Evolutionary conservation across 2,888 invertebrate genomes (phyloP), one percentile per base, ranked within the genome.

Genomic region (Helobdella robusta): DNA sequence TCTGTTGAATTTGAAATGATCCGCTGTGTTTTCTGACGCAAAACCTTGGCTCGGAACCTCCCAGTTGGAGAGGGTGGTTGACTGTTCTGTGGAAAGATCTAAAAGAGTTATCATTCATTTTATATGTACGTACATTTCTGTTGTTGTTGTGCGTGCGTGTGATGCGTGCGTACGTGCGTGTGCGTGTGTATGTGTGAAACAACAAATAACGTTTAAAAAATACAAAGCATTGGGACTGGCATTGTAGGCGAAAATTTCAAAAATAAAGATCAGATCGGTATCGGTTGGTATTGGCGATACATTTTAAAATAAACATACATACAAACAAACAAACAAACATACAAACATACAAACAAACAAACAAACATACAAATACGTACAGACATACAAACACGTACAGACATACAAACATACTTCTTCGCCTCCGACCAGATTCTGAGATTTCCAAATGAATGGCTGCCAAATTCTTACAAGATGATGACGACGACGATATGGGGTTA

Each of bases 21-120:
- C 56, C 32, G 30, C 32, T 6, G 28, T 30, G 6, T 28, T n/a
- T 4, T 30, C 25, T 5, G 56, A 28, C n/a, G 32, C 56, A n/a
- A n/a, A n/a, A n/a, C n/a, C n/a, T 32, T 32, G 32, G 56, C n/a
- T n/a, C 32, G 56, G 32, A 28, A 56, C 56, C 32, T 56, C 32
- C 56, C 56, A 56, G 44, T 40, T 40, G n/a, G 28, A 6, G 32
- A 56, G 25, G 8, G n/a, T n/a, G 32, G 8, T 30, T n/a, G 56
- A 56, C 30, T 56, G 28, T 56, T 56, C 56, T 56, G 56, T 32
- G 18, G 56, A 56, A 30, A 32, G 56, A 30, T 56, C 56, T 56
- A 56, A 5, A 56, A n/a, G n/a, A n/a, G n/a, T n/a, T n/a, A n/a
- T n/a, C n/a, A n/a, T n/a, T 52, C 8, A 15, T 20, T 52, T 8